Base-by-base conservation (phyloP, 1,140 invertebrate genomes). In the Epicauta chinensis region DNA sequence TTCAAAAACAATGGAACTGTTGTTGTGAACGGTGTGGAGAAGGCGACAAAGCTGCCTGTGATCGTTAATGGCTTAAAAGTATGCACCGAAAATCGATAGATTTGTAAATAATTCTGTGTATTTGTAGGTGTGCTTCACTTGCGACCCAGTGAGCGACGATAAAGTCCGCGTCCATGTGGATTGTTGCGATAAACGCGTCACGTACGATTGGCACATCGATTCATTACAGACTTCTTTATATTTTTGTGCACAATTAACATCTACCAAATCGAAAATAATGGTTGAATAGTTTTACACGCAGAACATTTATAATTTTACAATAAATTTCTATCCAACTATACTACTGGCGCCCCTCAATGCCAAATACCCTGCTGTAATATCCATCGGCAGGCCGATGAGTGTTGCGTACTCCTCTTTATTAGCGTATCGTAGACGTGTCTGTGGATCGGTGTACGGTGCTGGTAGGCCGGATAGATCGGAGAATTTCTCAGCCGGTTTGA, bases 401-500 rank as follows among this genome's bases (percentile, higher is more conserved):
- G 87, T 86, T 11, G 81, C 74, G 73, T 91, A 95, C 71, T 95
- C 93, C 59, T 93, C 90, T 34, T 82, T 75, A 69, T 84, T 88
- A 36, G 86, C 82, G 71, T 85, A 96, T 56, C 84, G 79, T 9
- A 96, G 74, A 66, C 93, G 91, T 9, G 89, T 93, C 64, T 93
- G 86, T 14, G 92, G 88, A 78, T 95, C 91, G 59, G 86, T 87
- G 62, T 95, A 97, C 38, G 84, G 84, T 38, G 91, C 84, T 42
- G 82, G 80, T 43, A 95, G 66, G 1, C 92, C 92, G 59, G 90
- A 93, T 45, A 95, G 84, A 67, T 96, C 93, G 0, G 92, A 95
- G 72, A 95, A 95, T 64, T 94, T 95, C 67, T 93, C 93, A 2
- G 88, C 81, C 16, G 92, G 93, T 69, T 83, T 86, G 59, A 93